Base-by-base conservation (phyloP, 1,140 invertebrate species). In the Trichonephila inaurata region DNA sequence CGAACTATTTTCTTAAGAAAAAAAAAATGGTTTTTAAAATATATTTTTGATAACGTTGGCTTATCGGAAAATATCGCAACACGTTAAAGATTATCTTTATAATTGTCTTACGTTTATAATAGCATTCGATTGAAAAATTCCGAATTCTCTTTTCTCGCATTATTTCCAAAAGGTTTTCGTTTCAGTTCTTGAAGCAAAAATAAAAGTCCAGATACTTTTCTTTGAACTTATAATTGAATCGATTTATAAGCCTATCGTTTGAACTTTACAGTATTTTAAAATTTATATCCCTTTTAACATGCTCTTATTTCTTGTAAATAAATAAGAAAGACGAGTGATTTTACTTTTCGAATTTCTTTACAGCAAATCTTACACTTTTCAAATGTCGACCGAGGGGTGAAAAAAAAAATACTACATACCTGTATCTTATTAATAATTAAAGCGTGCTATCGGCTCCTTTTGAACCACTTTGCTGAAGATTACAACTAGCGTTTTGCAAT, bases 211-310 rank as follows among this genome's bases (percentile, higher is more conserved):
- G 33, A 77, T 77, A 77, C 28, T 19, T 77, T 19, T 6, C 72
- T 40, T 77, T 77, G 72, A 18, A 77, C 24, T 3, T 5, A 3
- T 40, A 77, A 77, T 77, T 77, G 72, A 77, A 77, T 77, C 72
- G 72, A 77, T 77, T 77, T 77, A 33, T 33, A 77, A 77, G 28
- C 24, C 28, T 77, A 77, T 28, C 18, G 72, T 18, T 33, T 18
- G 69, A 77, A 40, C 28, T 40, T 77, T 16, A 16, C 24, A 14
- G 24, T 77, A 33, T 77, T 77, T 77, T 77, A 77, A 77, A 77
- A 77, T 77, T 77, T 77, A 77, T 77, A 77, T 77, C 72, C 72
- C 33, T 77, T 77, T 77, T 77, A 77, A 40, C 72, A 40, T 77
- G 72, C 16, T 77, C 72, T 40, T 77, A 77, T 33, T 69, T 69